Base-by-base conservation (phyloP, 2,888 invertebrate species). In the Polydrusus pterygomalis region DNA sequence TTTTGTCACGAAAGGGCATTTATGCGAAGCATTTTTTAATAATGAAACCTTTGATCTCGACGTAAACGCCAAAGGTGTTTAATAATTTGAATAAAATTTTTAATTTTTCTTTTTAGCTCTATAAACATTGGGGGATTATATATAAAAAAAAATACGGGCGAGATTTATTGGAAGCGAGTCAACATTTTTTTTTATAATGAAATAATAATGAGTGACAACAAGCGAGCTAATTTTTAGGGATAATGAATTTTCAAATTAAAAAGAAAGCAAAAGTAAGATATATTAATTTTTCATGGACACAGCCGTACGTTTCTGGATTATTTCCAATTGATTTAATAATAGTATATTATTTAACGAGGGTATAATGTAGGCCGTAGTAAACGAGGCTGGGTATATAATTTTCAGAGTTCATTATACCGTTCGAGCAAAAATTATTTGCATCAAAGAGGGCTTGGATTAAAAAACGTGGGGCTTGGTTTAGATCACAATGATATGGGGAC, bases 61-160 rank as follows among this genome's bases (percentile, higher is more conserved):
- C n/a, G 38, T 15, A 54, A 15, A 18, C 17, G 58, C 58, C 38
- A 18, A 38, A 60, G 58, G 58, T 60, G 58, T 60, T 60, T 60
- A 60, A 60, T 60, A 60, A 60, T 60, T 60, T 60, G 58, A 38
- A 38, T 18, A 30, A 60, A 17, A 60, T 60, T 60, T 60, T 60
- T 60, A 60, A 60, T 38, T 60, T 60, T 38, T 60, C 58, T 38
- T 18, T 17, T 60, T 38, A 38, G 34, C 17, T 11, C 18, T 9
- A 30, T 5, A n/a, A 51, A 54, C 25, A 54, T 54, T 6, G 25
- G 54, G 25, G 54, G n/a, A 25, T 18, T 25, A 15, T 38, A 9
- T 62, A 17, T n/a, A n/a, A n/a, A 8, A 34, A 13, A 63, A 45
- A 63, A 63, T 13, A 2, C 25, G 13, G 30, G 38, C 38, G 11